Percentiles rank a stretch among this genome's conserved stretches.
Conservation (phyloP, 2,113 vertebrate genomes). For the Cricetomys ansorgei region DNA sequence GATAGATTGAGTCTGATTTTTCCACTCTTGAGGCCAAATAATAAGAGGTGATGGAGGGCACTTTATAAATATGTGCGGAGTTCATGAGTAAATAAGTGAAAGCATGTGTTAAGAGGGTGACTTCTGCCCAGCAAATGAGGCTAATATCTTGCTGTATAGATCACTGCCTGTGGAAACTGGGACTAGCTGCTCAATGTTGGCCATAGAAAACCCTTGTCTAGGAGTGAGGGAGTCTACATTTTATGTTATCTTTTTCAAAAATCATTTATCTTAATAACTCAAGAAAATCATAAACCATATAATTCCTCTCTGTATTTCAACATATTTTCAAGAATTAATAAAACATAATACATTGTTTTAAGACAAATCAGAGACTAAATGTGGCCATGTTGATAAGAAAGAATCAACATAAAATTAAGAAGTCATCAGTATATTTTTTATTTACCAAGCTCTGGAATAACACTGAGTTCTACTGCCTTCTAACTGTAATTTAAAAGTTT, state of each 20-base stretch:
- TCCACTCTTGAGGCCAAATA: not conserved
- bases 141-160: not conserved
- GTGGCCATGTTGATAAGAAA: not conserved
- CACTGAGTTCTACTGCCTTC: not conserved
- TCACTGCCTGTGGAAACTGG: not conserved
- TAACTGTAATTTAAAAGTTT: not conserved
- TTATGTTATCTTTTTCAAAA: not conserved
- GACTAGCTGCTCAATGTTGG: not conserved
- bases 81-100: not conserved
- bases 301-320: not conserved
- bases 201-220: not conserved
- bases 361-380: not conserved
- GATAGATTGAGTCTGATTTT: not conserved
- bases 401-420: not conserved
- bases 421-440: not conserved
- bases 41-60: not conserved
- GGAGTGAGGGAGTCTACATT: not conserved
- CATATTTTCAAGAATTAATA: not conserved
- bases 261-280: not conserved
- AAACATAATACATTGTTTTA: not conserved
- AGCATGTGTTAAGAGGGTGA: not conserved
- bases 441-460: not conserved
- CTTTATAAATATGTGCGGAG: not conserved
- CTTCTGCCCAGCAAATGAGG: not conserved
- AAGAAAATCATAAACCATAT: constrained; percentile 6